Conservation (phyloP, 2,888 invertebrate species). For the Bhutanitis thaidina region DNA sequence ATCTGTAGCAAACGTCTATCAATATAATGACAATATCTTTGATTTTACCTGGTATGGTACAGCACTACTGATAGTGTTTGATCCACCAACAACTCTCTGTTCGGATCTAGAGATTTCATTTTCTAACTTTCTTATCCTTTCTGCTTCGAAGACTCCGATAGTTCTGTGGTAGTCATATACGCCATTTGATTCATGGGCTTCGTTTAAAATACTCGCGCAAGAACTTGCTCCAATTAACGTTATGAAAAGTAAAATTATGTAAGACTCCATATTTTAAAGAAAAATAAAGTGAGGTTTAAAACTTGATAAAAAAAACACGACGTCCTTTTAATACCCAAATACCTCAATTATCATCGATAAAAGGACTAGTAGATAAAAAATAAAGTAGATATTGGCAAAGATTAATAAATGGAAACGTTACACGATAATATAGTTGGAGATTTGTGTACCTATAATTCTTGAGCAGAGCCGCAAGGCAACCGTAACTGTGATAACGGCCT, state of each 20-base stretch:
- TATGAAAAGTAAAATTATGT: neutral
- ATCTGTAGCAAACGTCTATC: too few species aligned
- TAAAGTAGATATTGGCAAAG: too few species aligned
- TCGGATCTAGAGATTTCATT: slow-evolving; percentile 24
- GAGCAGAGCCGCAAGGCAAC: too few species aligned
- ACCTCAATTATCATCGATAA: too few species aligned
- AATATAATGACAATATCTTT: neutral
- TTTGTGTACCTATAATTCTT: too few species aligned
- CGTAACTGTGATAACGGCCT: too few species aligned
- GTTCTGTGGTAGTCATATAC: slow-evolving; percentile 38
- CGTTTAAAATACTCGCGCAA: slow-evolving; percentile 9
- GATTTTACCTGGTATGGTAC: slow-evolving; percentile 40
- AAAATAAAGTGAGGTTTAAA: too few species aligned
- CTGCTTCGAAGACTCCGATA: slow-evolving; percentile 38
- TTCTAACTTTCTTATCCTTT: slow-evolving; percentile 36
- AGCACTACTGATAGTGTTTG: slow-evolving; percentile 27
- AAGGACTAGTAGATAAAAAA: too few species aligned
- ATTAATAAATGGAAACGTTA: too few species aligned
- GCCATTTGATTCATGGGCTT: slow-evolving; percentile 26
- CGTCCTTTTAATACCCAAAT: too few species aligned
- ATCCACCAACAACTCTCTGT: slow-evolving; percentile 39
- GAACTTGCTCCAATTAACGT: neutral
- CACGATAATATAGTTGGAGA: too few species aligned
- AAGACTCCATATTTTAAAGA: neutral
- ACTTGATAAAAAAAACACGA: too few species aligned